phyloP scores from a whole-genome alignment of 2,888 invertebrate genomes.

The Pelosia muscerda region DNA sequence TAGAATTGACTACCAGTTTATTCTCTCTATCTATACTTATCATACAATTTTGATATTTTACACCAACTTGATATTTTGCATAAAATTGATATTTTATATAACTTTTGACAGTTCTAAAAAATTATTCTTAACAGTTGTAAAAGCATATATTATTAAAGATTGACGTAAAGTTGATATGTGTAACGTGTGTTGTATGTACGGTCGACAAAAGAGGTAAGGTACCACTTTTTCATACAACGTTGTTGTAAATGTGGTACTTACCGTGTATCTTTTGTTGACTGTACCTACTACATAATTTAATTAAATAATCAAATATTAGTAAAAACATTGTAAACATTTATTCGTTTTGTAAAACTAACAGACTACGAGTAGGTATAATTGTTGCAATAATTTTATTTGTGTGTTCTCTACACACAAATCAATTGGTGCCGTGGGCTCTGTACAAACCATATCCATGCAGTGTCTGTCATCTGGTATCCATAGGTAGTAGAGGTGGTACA shows the following conservation, averaged over 20 bases:
- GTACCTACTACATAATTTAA: background rate
- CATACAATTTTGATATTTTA: background rate
- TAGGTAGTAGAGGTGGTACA: too few relatives aligned
- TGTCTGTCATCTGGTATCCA: too few relatives aligned
- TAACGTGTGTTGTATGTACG: too few relatives aligned
- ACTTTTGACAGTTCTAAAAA: background rate
- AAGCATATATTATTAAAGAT: background rate
- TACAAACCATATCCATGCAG: too few relatives aligned
- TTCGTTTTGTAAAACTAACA: background rate
- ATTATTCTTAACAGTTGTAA: background rate
- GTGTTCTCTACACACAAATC: background rate
- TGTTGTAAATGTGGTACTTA: too few relatives aligned
- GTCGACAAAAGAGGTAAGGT: too few relatives aligned
- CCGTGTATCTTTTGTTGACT: too few relatives aligned
- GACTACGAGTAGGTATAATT: background rate
- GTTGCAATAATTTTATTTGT: background rate
- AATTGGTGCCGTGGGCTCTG: background rate
- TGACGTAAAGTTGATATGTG: background rate
- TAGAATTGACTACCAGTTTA: constrained; percentile 4
- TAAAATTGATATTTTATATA: background rate
- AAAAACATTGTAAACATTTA: background rate
- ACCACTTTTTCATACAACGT: too few relatives aligned
- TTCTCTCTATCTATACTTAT: background rate
- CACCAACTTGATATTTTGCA: background rate
- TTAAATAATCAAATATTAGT: background rate